These are phyloP conservation scores for Lycocorax pyrrhopterus DNA, from an alignment of 2,113 vertebrate genomes.

Conservation along the genomic window DNA sequence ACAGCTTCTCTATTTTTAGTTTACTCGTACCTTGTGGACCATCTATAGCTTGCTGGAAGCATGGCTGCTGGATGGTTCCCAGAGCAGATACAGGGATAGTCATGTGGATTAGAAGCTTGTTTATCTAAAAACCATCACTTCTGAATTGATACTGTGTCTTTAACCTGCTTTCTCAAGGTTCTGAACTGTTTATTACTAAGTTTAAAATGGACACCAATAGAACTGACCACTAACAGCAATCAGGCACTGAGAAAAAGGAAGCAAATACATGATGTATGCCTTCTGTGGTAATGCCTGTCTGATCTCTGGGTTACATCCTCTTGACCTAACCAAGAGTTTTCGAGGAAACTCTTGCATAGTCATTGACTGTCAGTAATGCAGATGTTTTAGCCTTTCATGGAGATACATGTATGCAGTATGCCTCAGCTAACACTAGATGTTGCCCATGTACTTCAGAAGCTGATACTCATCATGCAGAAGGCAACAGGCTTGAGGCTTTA, in stretches of 20 bases:
- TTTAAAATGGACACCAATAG: neutral
- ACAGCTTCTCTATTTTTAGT: neutral
- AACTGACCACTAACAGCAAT: neutral
- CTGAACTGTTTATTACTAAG: neutral
- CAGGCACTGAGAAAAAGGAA: neutral
- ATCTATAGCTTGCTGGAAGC: neutral
- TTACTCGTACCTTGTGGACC: rapidly evolving
- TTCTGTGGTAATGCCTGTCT: neutral
- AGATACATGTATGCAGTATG: neutral
- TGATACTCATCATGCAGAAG: neutral
- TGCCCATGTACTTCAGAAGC: neutral
- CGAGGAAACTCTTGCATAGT: neutral
- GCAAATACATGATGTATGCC: neutral
- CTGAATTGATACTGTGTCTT: neutral
- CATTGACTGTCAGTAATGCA: neutral
- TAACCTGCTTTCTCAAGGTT: neutral
- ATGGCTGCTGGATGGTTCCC: neutral
- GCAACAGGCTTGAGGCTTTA: neutral
- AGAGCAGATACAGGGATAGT: neutral
- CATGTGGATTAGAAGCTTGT: neutral
- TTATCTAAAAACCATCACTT: neutral
- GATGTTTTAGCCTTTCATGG: rapidly evolving
- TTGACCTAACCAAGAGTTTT: neutral
- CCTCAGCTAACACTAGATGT: conserved; percentile 15
- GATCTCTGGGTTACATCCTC: neutral